phyloP scores from a whole-genome alignment of 2,113 vertebrate species.

The Ellobius talpinus region DNA sequence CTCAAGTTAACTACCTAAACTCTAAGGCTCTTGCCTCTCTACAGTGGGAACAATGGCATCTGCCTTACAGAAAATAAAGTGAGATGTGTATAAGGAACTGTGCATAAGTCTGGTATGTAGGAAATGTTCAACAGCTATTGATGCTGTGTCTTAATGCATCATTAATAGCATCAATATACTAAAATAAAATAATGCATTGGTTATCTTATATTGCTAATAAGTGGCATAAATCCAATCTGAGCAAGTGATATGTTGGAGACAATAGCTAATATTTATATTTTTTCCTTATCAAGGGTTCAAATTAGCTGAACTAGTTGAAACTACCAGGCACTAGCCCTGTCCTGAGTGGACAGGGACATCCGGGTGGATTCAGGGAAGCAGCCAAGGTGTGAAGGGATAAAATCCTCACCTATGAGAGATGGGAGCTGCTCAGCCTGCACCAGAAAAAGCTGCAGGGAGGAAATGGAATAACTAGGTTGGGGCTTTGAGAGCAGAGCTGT shows the following conservation, averaged over 20 bases:
- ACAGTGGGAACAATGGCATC: neutral
- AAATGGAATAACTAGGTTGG: neutral
- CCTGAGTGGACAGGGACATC: neutral
- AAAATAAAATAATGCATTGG: neutral
- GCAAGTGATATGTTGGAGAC: neutral
- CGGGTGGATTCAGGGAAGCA: neutral
- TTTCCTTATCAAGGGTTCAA: neutral
- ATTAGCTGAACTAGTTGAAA: neutral
- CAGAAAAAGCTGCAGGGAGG: neutral
- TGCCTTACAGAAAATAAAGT: neutral
- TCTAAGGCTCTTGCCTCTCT: constrained; percentile 13
- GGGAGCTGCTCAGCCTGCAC: neutral
- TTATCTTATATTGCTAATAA: neutral
- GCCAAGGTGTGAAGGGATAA: neutral
- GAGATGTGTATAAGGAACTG: neutral
- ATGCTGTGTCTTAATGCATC: neutral
- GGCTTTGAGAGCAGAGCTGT: neutral
- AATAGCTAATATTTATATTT: neutral
- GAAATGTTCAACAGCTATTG: neutral
- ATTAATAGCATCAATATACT: neutral
- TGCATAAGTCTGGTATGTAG: neutral
- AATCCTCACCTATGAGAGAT: neutral
- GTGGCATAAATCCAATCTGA: neutral
- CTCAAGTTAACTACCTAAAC: neutral
- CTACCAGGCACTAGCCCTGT: neutral